These are phyloP conservation scores for Dicrostonyx torquatus DNA, from an alignment of 2,797 vertebrate genomes.

Conservation along the genomic window DNA sequence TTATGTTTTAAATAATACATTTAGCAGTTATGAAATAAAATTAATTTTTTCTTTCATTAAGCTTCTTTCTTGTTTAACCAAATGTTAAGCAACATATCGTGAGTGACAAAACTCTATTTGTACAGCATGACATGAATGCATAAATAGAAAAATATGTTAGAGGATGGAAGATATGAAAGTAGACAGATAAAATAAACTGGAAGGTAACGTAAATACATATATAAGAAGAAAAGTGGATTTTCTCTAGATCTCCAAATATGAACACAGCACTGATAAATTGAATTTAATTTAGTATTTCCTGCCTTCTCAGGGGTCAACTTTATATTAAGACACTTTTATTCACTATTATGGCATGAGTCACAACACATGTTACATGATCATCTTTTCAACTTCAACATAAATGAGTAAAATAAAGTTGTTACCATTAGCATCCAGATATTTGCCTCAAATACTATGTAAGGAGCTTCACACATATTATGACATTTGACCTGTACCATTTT, in stretches of 20 bases:
- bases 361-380: background rate
- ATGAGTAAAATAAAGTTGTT: background rate
- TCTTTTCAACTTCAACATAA: background rate
- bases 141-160: background rate
- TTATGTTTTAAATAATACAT: background rate
- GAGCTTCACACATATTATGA: background rate
- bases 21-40: background rate
- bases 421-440: background rate
- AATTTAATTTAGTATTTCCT: background rate
- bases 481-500: background rate
- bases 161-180: background rate
- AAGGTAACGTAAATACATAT: background rate
- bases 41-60: constrained; percentile 1
- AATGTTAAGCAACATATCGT: background rate
- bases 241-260: background rate
- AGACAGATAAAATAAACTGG: background rate
- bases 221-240: background rate
- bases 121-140: background rate
- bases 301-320: background rate
- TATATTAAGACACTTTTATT: background rate
- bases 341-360: background rate
- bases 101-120: background rate
- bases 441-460: background rate
- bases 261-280: background rate
- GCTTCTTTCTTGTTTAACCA: background rate